Base-by-base conservation (phyloP, 2,113 vertebrate species). In the Myiozetetes cayanensis region DNA sequence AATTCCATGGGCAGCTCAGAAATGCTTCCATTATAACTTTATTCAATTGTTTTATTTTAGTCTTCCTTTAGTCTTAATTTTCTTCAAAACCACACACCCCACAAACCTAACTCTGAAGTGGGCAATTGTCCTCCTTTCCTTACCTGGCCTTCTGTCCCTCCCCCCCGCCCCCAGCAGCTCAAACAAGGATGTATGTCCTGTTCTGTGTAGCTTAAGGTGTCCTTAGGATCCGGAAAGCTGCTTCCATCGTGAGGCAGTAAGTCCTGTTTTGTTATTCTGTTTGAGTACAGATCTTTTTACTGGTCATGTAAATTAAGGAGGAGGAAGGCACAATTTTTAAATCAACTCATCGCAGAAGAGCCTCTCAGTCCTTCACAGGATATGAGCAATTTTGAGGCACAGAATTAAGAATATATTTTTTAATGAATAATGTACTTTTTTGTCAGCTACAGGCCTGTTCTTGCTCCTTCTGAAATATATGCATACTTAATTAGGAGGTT, bases 171-270 rank as follows among this genome's bases (percentile, higher is more conserved):
- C 35, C 39, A 65, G 67, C 70, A 63, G 18, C 72, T 93, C 73
- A 68, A 78, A 89, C 78, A 83, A 96, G 94, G 95, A 83, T 67
- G 37, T 91, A 8, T 93, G 63, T 95, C 88, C 90, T 90, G 79
- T 91, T 91, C 59, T 93, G 55, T 52, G 25, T 65, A 80, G 56
- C 50, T 65, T 85, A 56, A 91, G 55, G 65, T 94, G 37, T 82
- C 80, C 68, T 76, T 30, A 78, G 49, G 94, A 85, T 88, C 71
- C 9, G 20, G 86, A 84, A 93, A 95, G 74, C 35, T 55, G 27
- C 39, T 90, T 95, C 78, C 63, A 92, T 41, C 63, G 9, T n/a
- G 65, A 83, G 66, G 70, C 52, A 16, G 44, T 67, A 71, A 68
- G 88, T 91, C 70, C 62, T 94, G 67, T 80, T 93, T 94, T 91